Conservation (phyloP, 2,113 vertebrate species). For the Micromys minutus region DNA sequence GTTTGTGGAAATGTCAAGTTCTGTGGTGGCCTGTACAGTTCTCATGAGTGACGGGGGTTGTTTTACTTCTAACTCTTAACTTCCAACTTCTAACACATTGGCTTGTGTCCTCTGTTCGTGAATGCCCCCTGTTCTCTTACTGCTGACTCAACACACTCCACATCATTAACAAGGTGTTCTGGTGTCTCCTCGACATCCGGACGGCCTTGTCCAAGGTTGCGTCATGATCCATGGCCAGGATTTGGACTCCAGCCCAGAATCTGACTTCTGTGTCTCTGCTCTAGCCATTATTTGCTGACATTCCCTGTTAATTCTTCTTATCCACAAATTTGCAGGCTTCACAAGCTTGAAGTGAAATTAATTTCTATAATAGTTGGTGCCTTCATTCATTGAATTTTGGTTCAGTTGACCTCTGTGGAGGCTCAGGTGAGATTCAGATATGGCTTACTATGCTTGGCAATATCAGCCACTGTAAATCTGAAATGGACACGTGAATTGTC, state of each 20-base stretch:
- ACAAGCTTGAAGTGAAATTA: neutral
- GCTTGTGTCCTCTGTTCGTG: neutral
- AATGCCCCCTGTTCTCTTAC: neutral
- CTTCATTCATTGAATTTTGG: neutral
- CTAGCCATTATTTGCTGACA: slow-evolving; percentile 16
- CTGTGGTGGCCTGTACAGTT: neutral
- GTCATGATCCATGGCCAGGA: neutral
- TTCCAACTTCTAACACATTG: neutral
- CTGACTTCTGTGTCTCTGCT: neutral
- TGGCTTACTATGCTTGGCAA: neutral
- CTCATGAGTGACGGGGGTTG: neutral
- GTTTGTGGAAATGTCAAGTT: neutral
- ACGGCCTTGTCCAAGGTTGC: slow-evolving; percentile 19
- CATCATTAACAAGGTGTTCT: neutral
- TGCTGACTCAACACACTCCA: neutral
- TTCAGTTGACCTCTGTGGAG: neutral
- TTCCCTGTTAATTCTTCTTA: slow-evolving; percentile 56
- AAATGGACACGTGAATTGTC: neutral
- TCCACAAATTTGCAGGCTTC: slow-evolving; percentile 4
- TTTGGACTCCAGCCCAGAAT: slow-evolving; percentile 59
- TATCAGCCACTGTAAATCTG: neutral
- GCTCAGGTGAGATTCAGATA: neutral
- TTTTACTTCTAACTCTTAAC: neutral
- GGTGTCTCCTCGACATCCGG: neutral
- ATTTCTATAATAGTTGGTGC: neutral